Evolutionary conservation across 2,113 vertebrate species (phyloP).

Genomic region (Zeus faber): DNA sequence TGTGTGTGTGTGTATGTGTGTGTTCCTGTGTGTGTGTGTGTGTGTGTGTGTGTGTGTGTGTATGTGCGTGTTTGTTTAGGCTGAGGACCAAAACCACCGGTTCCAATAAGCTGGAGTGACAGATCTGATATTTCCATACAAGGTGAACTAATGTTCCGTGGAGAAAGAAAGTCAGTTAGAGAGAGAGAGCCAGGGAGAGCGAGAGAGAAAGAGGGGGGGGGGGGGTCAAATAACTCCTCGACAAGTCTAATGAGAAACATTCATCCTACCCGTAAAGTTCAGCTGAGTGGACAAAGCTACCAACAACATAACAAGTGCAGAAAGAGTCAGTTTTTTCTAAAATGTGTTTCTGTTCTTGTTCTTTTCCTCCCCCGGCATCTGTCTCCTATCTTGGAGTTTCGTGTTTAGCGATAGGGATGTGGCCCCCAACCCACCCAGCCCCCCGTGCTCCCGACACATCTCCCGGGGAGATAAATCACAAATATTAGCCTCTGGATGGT

Average conservation of each 20-base stretch:
- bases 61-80: neutral
- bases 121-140: slow-evolving; percentile 49
- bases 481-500: slow-evolving; percentile 44
- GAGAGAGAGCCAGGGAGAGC: too few relatives aligned
- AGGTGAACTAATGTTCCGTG: slow-evolving; percentile 30
- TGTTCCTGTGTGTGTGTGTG: slow-evolving; percentile 5
- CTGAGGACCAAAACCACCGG: slow-evolving; percentile 19
- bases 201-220: too few relatives aligned
- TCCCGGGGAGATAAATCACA: slow-evolving; percentile 61
- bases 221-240: too few relatives aligned
- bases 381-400: slow-evolving; percentile 53
- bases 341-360: too few relatives aligned
- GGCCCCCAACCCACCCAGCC: slow-evolving; percentile 36
- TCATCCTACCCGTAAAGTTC: too few relatives aligned
- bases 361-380: too few relatives aligned
- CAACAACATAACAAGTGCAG: too few relatives aligned
- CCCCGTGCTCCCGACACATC: slow-evolving; percentile 50
- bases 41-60: slow-evolving; percentile 5
- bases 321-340: too few relatives aligned
- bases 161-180: too few relatives aligned
- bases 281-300: neutral
- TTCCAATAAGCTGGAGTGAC: slow-evolving; percentile 28
- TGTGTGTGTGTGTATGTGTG: slow-evolving; percentile 1
- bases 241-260: too few relatives aligned
- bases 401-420: slow-evolving; percentile 39